Percentiles rank a stretch among this genome's conserved stretches.
Evolutionary conservation across 2,888 invertebrate species (phyloP).

Genomic region (Nycteola revayana): DNA sequence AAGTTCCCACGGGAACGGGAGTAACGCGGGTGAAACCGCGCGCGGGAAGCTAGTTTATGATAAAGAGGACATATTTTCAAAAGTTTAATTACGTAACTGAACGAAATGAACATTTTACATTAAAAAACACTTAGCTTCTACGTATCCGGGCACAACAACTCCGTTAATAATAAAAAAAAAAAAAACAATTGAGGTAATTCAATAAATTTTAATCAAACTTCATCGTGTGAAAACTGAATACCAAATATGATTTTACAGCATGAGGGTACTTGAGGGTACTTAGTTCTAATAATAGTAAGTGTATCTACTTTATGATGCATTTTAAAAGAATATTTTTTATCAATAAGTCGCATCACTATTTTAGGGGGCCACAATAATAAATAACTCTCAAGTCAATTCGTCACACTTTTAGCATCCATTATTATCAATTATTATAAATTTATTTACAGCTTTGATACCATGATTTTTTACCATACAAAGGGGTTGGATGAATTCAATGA

Average conservation of each 20-base stretch:
- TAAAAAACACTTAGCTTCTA: too few relatives aligned
- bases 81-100: too few relatives aligned
- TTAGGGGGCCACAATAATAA: constrained; percentile 50
- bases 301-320: constrained; percentile 40
- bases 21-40: too few relatives aligned
- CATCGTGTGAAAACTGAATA: background rate
- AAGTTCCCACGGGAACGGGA: too few relatives aligned
- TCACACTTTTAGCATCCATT: constrained; percentile 66
- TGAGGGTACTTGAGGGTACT: constrained; percentile 74
- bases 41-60: too few relatives aligned
- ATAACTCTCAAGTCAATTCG: constrained; percentile 63
- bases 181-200: too few relatives aligned
- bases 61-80: too few relatives aligned
- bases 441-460: constrained; percentile 30
- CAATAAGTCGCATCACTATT: constrained; percentile 47
- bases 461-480: constrained; percentile 31
- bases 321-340: constrained; percentile 59
- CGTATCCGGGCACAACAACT: too few relatives aligned
- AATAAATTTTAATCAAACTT: too few relatives aligned
- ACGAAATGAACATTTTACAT: too few relatives aligned
- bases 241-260: constrained; percentile 45
- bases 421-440: constrained; percentile 53
- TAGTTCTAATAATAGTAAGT: constrained; percentile 50
- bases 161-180: too few relatives aligned
- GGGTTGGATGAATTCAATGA: constrained; percentile 29